Base-by-base conservation (phyloP, 2,797 vertebrate genomes). In the Pyrocephalus nanus region DNA sequence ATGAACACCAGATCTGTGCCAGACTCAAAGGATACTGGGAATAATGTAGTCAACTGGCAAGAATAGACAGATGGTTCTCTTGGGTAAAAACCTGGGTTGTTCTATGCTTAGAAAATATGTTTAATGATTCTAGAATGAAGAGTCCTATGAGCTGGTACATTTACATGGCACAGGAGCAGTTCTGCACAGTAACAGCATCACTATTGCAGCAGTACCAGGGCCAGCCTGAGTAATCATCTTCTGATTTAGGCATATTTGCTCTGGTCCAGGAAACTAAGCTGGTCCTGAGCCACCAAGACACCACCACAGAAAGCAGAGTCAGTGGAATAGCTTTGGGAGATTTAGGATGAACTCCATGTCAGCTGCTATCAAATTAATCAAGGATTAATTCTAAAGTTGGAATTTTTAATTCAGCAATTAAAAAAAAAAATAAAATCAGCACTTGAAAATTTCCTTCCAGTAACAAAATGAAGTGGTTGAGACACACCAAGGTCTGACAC, bases 191-290 rank as follows among this genome's bases (percentile, higher is more conserved):
- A 75, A n/a, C 1, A 61, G 2, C 29, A 42, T 25, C 18, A 20
- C 1, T 12, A 4, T 9, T 2, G 2, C 0, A 54, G 38, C 54
- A 76, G 20, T 4, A 17, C 15, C 14, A 84, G 20, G 36, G 23
- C 29, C 50, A 76, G 54, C 8, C 74, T 38, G 2, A 12, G n/a
- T 55, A 48, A 47, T 0, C 0, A 29, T 8, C 29, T 54, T 43
- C n/a, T 36, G 9, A 29, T 48, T 57, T 23, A 34, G 8, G 3
- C 55, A 1, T 8, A 5, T 43, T 86, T 71, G 10, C 17, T 58
- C 45, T 11, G 27, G 8, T 50, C 23, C 48, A 77, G 21, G 10
- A 71, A 69, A 73, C 21, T 7, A 70, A 57, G 4, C 51, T 58
- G 13, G 18, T 53, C 48, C 61, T 75, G 47, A 61, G 48, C 10